Evolutionary conservation across 2,888 invertebrate species (phyloP).

Genomic region (Acleris sparsana): DNA sequence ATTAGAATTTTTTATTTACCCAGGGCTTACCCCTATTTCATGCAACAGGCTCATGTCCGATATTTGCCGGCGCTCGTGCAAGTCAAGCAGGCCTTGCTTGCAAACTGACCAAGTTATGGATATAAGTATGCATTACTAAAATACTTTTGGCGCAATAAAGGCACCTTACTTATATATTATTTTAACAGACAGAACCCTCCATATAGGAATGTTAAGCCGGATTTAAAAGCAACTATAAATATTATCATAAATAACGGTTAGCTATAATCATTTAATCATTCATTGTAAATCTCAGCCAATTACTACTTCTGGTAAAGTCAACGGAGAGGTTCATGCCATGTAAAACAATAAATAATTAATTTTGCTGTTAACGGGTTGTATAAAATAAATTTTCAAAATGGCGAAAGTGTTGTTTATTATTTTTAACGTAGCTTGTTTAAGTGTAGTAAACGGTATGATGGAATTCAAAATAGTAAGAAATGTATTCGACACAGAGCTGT

Average conservation of each 20-base stretch:
- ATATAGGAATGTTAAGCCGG: too few relatives aligned
- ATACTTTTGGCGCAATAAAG: too few relatives aligned
- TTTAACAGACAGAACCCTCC: too few relatives aligned
- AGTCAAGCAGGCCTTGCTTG: too few relatives aligned
- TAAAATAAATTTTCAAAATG: constrained; percentile 6
- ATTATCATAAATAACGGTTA: background rate
- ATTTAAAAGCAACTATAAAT: constrained; percentile 11
- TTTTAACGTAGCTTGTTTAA: constrained; percentile 8
- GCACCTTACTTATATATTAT: too few relatives aligned
- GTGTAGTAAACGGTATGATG: constrained; percentile 31
- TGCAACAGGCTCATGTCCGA: too few relatives aligned
- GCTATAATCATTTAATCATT: constrained; percentile 11
- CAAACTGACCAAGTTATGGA: too few relatives aligned
- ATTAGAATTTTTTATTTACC: too few relatives aligned
- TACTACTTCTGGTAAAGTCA: background rate
- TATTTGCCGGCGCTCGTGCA: too few relatives aligned
- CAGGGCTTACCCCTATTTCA: too few relatives aligned
- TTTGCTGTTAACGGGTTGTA: background rate
- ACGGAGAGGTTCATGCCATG: background rate
- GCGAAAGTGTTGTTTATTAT: constrained; percentile 17
- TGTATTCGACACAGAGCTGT: constrained; percentile 59
- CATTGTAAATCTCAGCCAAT: background rate
- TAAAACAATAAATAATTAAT: background rate
- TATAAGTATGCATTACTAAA: too few relatives aligned
- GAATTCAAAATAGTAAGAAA: constrained; percentile 46